Percentiles rank a stretch among this genome's conserved stretches.
These are phyloP conservation scores for Platyscapa corneri DNA, from an alignment of 1,140 invertebrate species.

Conservation along the genomic window DNA sequence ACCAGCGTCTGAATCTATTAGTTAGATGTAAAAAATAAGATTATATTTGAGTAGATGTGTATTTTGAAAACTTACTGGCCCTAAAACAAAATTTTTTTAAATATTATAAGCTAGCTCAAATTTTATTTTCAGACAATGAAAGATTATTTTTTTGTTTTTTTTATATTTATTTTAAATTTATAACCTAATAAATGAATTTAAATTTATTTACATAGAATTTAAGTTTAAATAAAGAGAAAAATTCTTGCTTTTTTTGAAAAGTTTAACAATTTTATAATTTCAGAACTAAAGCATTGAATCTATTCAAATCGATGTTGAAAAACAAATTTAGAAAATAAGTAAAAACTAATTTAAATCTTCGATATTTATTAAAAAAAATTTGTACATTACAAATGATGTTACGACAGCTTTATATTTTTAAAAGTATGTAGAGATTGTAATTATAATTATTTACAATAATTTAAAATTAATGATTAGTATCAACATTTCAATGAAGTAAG, in stretches of 20 bases:
- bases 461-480: background rate
- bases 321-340: background rate
- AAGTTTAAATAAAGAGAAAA: background rate
- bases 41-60: background rate
- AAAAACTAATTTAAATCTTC: constrained; percentile 7
- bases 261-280: background rate
- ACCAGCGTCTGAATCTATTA: background rate
- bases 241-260: background rate
- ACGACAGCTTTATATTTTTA: background rate
- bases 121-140: background rate
- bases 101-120: background rate
- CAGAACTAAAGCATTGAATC: background rate
- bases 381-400: constrained; percentile 13
- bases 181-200: background rate
- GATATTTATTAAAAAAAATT: constrained; percentile 10
- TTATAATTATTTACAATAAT: background rate
- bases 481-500: background rate
- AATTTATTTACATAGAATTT: background rate
- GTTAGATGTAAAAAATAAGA: constrained; percentile 7
- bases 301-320: background rate
- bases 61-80: background rate
- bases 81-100: background rate
- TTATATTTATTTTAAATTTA: too few relatives aligned
- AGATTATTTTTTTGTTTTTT: background rate
- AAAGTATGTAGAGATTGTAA: background rate